A percentile compares a stretch with the other conserved stretches of the same genome.
phyloP scores from a whole-genome alignment of 2,113 vertebrate species.

The Lampris megalopsis region DNA sequence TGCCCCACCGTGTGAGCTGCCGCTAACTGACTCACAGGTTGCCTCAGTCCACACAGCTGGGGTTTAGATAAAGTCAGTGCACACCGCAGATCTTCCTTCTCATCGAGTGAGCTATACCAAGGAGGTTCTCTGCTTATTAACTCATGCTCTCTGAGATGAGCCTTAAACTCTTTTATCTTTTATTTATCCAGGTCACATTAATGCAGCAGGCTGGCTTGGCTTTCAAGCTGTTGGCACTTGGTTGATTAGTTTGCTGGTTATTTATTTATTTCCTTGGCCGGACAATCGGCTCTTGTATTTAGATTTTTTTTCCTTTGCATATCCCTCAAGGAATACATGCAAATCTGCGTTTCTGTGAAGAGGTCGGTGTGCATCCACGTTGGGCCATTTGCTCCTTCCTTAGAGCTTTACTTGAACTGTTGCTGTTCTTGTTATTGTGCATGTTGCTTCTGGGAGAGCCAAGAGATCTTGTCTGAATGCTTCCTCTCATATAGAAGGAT shows the following conservation, averaged over 20 bases:
- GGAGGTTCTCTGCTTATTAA: neutral
- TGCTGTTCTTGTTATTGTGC: neutral
- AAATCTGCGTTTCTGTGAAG: neutral
- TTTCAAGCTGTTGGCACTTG: too few relatives aligned
- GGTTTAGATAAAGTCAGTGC: neutral
- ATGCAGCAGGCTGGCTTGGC: too few relatives aligned
- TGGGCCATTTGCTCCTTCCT: too few relatives aligned
- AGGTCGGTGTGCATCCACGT: neutral
- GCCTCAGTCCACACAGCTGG: neutral
- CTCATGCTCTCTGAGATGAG: neutral
- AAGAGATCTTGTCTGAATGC: neutral
- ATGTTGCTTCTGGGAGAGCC: neutral
- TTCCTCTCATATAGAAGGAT: neutral
- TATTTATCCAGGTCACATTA: too few relatives aligned
- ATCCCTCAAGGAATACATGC: neutral
- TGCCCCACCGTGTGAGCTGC: conserved; percentile 32
- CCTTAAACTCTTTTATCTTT: too few relatives aligned
- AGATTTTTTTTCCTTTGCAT: neutral
- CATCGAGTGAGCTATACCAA: neutral
- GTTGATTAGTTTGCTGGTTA: neutral
- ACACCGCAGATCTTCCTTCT: neutral
- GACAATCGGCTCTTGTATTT: neutral
- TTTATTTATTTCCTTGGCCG: neutral
- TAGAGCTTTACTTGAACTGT: neutral
- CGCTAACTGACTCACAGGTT: conserved; percentile 40